Evolutionary conservation across 1,140 invertebrate genomes (phyloP), one percentile per base, ranked within the genome.

Genomic region (Meteorus sp.): DNA sequence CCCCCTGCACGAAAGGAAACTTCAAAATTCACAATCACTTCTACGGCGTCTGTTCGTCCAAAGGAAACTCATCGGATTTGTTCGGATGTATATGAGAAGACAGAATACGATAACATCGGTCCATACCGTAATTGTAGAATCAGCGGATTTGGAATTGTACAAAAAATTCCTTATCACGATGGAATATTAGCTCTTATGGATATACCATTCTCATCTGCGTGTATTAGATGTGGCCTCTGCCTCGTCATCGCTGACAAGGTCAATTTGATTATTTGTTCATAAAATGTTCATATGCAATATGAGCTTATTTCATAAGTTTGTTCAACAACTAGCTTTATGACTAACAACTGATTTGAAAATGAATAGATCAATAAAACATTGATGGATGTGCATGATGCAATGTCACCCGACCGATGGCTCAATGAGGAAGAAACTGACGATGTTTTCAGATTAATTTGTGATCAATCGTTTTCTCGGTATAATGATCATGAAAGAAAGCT

Each of bases 301-400:
- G 1, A 6, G 22, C 4, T 25, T 39, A 8, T 37, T 50, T 11
- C 13, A 35, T 33, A 13, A 22, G 3, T 44, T 11, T 29, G 5
- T 25, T 20, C 33, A 50, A n/a, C 9, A 48, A 29, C 27, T n/a
- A n/a, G 45, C 11, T 48, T 50, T 13, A 50, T 19, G 20, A 50
- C 8, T 15, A 2, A 37, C 20, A 31, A 45, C 19, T 63, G 19
- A 53, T 51, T 47, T 48, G 27, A 27, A 59, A 44, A n/a, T 29
- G 63, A 41, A 19, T 20, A 77, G 74, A 75, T 77, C 48, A 73
- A 75, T 56, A 47, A 69, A 56, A 75, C 69, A 1, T 44, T 76
- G 3, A 29, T 68, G 2, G 59, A 69, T 4, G 27, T 65, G 2
- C 68, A 74, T 15, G 63, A 75, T 48, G 57, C 48, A 1, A 61